Base-by-base conservation (phyloP, 2,113 vertebrate species). In the Phaethon lepturus region DNA sequence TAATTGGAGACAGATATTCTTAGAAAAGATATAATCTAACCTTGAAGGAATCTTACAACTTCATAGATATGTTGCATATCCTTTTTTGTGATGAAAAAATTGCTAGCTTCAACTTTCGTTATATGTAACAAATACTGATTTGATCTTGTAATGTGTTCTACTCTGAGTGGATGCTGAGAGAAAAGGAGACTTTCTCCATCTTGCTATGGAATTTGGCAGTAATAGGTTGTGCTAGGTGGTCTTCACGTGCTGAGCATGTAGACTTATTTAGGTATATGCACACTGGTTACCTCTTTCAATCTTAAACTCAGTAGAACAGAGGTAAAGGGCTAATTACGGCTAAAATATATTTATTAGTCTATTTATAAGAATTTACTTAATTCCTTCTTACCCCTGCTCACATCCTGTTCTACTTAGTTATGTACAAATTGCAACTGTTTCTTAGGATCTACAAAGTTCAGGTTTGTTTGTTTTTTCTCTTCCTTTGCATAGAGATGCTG, bases 261-360 rank as follows among this genome's bases (percentile, higher is more conserved):
- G 86, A 92, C 85, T 93, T 91, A 76, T 52, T 91, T 95, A 95
- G 81, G 58, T 93, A 96, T 95, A 96, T 96, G 93, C 86, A 95
- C 95, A 91, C 60, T 93, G 96, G 78, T 97, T 97, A 97, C 96
- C 95, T 96, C 96, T 96, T 96, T 88, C 92, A 94, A 13, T 88
- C 83, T 93, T 97, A 82, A 96, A 83, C 94, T 96, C 87, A 94
- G 75, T 94, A 97, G 93, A 95, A 93, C 78, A 91, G 95, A 97
- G 96, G 95, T 96, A 97, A 97, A 97, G 95, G 96, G 96, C 96
- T 97, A 97, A 94, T 74, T 96, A 90, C 81, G 93, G 91, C 81
- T 94, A 80, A 87, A 93, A 82, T 85, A 50, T 95, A 96, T 97
- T 97, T 97, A 97, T 96, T 95, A 95, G 95, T 97, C 89, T 97